phyloP scores from a whole-genome alignment of 2,797 vertebrate genomes.

The Paedocypris micromegethes region DNA sequence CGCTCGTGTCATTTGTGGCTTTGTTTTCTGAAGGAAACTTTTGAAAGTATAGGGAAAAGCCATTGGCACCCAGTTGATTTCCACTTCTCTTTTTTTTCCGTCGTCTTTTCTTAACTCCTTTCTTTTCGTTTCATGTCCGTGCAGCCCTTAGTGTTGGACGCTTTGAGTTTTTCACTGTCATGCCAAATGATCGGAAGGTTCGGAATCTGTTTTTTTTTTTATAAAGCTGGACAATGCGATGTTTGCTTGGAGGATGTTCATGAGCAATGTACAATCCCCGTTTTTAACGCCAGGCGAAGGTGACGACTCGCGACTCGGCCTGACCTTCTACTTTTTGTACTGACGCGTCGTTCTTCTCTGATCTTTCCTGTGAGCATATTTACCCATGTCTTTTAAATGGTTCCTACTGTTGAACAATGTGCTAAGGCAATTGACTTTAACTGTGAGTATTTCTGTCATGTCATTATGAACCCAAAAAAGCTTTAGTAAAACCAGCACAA shows the following conservation, averaged over 20 bases:
- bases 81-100: slow-evolving; percentile 13
- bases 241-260: slow-evolving; percentile 58
- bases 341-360: slow-evolving; percentile 65
- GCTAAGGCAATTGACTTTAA: slow-evolving; percentile 66
- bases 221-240: slow-evolving; percentile 67
- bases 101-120: background rate
- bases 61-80: slow-evolving; percentile 39
- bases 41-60: slow-evolving; percentile 28
- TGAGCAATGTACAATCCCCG: slow-evolving; percentile 76
- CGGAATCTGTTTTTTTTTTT: slow-evolving; percentile 57
- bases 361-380: slow-evolving; percentile 68
- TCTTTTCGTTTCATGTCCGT: slow-evolving; percentile 31
- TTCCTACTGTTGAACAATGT: slow-evolving; percentile 67
- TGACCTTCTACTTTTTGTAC: slow-evolving; percentile 70
- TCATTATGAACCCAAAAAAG: slow-evolving; percentile 69
- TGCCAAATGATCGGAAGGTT: slow-evolving; percentile 70
- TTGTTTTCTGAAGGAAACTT: slow-evolving; percentile 19
- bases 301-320: slow-evolving; percentile 58
- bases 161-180: slow-evolving; percentile 58
- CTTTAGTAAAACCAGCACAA: slow-evolving; percentile 81
- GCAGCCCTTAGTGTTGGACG: slow-evolving; percentile 42
- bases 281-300: slow-evolving; percentile 58
- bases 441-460: slow-evolving; percentile 71
- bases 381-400: slow-evolving; percentile 56
- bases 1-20: slow-evolving; percentile 15